phyloP scores from a whole-genome alignment of 2,888 invertebrate species.

The Myopa testacea region DNA sequence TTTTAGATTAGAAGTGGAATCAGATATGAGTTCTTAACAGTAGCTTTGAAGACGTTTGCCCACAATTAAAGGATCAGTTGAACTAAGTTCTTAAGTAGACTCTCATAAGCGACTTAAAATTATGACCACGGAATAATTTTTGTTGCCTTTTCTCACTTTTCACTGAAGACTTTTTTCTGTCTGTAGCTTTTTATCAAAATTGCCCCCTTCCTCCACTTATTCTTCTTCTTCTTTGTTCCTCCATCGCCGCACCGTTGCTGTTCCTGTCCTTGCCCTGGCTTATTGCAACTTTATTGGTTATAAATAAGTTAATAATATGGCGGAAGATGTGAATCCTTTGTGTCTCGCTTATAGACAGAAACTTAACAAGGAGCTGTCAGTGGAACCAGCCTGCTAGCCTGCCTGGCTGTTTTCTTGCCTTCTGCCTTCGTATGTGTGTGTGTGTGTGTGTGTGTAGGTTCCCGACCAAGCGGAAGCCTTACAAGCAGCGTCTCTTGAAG shows the following conservation, averaged over 20 bases:
- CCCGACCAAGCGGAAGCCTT: constrained; percentile 21
- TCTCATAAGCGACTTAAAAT: no score
- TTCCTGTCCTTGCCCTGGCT: constrained; percentile 46
- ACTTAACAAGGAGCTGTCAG: constrained; percentile 52
- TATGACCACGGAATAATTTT: no score
- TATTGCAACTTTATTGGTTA: constrained; percentile 63
- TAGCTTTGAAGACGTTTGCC: no score
- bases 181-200: no score
- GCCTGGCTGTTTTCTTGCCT: neutral
- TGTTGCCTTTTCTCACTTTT: no score
- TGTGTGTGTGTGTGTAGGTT: constrained; percentile 5
- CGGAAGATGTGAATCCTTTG: constrained; percentile 47
- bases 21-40: no score
- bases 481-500: constrained; percentile 22
- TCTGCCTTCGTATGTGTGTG: neutral
- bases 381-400: neutral
- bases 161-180: no score
- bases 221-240: constrained; percentile 45
- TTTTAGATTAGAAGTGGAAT: no score
- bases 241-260: constrained; percentile 23
- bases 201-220: neutral
- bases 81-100: no score
- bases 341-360: constrained; percentile 46
- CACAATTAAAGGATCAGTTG: no score
- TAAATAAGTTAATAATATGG: constrained; percentile 66